Evolutionary conservation across 2,113 vertebrate genomes (phyloP), one percentile per base, ranked within the genome.

Genomic region (Psephotus haematonotus): DNA sequence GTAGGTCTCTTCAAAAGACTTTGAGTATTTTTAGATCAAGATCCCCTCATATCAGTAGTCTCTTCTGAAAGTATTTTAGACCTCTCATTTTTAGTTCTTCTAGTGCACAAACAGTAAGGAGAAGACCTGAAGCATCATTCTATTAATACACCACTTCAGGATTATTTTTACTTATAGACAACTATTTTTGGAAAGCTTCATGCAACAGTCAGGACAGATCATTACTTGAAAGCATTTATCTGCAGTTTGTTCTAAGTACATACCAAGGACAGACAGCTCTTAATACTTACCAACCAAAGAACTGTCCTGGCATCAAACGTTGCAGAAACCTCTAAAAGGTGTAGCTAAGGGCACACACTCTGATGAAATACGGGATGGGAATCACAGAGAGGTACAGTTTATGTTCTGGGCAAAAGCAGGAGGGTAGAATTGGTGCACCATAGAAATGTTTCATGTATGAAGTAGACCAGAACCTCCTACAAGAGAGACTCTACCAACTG

Each of bases 181-280:
- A 43, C 25, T 92, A 67, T 74, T 95, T 96, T 83, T 83, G 4
- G 79, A 96, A 95, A 50, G 6, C 75, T 77, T 76, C 46, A 68
- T 60, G 33, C 59, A 94, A 77, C 9, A 65, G 70, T 49, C 49
- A 76, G 53, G 79, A 63, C 11, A 86, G 33, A 92, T 64, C 64
- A 83, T 86, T 86, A 74, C 62, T 69, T 82, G 37, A 12, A 94
- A 88, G 55, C 39, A 67, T 67, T 83, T 86, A 88, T 59, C 53
- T 77, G 68, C 41, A 81, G 44, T 46, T 86, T 82, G 10, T 64
- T 88, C 50, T 55, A 74, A 77, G 49, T 29, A 71, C 3, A 3
- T 28, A 67, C 25, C 55, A 95, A 94, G 62, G 88, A 74, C 72
- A 90, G 75, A 35, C 5, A 83, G 25, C 29, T 77, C 43, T 50